These are phyloP conservation scores for Danio kyathit DNA, from an alignment of 2,797 vertebrate species.

Conservation along the genomic window DNA sequence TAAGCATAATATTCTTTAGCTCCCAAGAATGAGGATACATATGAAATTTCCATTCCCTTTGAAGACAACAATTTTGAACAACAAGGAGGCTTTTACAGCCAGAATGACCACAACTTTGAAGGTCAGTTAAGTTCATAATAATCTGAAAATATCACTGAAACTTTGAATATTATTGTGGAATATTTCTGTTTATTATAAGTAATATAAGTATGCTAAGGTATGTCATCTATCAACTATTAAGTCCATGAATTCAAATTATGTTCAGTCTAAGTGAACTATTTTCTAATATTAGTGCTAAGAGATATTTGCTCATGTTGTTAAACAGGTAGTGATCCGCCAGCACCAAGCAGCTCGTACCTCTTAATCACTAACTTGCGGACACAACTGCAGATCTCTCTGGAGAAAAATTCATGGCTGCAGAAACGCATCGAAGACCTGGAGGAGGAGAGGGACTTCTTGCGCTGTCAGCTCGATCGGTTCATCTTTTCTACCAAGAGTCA, in stretches of 20 bases:
- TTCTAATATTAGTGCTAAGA: neutral
- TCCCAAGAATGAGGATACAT: conserved; percentile 85
- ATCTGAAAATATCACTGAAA: too few species aligned
- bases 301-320: conserved; percentile 24
- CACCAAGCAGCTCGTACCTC: conserved; percentile 80
- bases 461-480: conserved; percentile 91
- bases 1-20: conserved; percentile 67
- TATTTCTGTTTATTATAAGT: too few species aligned
- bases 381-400: conserved; percentile 90
- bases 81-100: conserved; percentile 85
- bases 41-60: conserved; percentile 86
- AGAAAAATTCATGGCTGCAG: conserved; percentile 92
- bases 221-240: too few species aligned
- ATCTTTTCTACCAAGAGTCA: conserved; percentile 86
- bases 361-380: conserved; percentile 86
- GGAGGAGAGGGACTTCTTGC: conserved; percentile 90
- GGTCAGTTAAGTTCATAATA: conserved; percentile 71
- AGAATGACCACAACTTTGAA: conserved; percentile 81
- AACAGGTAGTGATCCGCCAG: conserved; percentile 67
- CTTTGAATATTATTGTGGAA: too few species aligned
- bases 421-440: conserved; percentile 92
- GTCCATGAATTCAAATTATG: too few species aligned
- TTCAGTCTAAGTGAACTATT: neutral
- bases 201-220: too few species aligned
- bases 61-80: conserved; percentile 86